Percentiles rank a stretch among this genome's conserved stretches.
Evolutionary conservation across 2,113 vertebrate genomes (phyloP).

Genomic region (Phrynosoma blainvillii): DNA sequence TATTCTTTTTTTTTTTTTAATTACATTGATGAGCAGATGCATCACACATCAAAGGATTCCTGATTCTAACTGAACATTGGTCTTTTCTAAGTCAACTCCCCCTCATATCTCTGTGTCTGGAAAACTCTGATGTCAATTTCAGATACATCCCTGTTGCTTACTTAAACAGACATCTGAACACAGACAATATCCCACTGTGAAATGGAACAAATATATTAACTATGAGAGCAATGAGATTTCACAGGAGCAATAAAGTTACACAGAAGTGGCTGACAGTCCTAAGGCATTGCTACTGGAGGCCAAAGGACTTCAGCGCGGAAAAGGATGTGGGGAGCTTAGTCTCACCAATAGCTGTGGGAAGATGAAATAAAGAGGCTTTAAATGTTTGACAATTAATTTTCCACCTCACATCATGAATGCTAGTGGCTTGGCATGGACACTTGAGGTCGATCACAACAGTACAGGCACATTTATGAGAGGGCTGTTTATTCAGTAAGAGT

Average conservation of each 20-base stretch:
- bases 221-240: conserved; percentile 48
- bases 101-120: background rate
- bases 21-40: conserved; percentile 46
- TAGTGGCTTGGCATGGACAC: conserved; percentile 64
- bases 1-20: conserved; percentile 21
- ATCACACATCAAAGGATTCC: conserved; percentile 34
- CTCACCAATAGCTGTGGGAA: conserved; percentile 68
- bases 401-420: conserved; percentile 26
- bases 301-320: conserved; percentile 56
- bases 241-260: conserved; percentile 47
- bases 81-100: conserved; percentile 42
- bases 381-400: conserved; percentile 56
- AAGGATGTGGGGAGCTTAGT: conserved; percentile 52
- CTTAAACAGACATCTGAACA: conserved; percentile 71
- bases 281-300: conserved; percentile 53
- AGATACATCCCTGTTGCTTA: conserved; percentile 56
- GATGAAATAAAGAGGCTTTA: conserved; percentile 71
- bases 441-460: conserved; percentile 50
- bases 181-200: conserved; percentile 45
- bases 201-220: conserved; percentile 66
- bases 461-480: conserved; percentile 31
- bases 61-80: conserved; percentile 26
- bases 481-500: conserved; percentile 37
- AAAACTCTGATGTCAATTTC: conserved; percentile 61
- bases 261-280: conserved; percentile 43